These are phyloP conservation scores for Lepidurus apus DNA, from an alignment of 1,140 invertebrate genomes.

Conservation along the genomic window DNA sequence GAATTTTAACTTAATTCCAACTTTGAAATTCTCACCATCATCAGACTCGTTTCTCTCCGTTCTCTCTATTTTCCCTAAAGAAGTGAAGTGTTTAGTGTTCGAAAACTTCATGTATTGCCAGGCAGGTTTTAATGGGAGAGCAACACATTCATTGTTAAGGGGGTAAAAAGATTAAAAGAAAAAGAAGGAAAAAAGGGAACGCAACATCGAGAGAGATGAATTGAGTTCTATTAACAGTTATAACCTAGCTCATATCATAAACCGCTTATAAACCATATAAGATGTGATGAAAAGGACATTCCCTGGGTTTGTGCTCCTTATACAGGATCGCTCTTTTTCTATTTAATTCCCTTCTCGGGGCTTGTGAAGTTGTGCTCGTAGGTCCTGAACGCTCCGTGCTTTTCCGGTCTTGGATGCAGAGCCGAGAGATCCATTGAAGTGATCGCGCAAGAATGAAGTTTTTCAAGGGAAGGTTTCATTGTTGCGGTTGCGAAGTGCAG, in stretches of 20 bases:
- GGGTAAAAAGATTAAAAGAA: background rate
- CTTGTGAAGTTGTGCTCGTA: background rate
- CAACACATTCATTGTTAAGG: background rate
- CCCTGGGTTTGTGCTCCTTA: background rate
- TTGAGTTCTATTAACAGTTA: background rate
- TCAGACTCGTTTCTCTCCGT: background rate
- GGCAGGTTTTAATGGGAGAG: background rate
- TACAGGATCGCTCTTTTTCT: background rate
- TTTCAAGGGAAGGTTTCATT: constrained; percentile 10
- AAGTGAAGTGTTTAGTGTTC: background rate
- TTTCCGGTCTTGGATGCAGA: background rate
- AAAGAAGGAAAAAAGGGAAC: background rate
- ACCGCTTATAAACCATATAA: constrained; percentile 7
- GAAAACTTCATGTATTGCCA: constrained; percentile 2
- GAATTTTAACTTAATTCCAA: constrained; percentile 3
- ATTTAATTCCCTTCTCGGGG: background rate
- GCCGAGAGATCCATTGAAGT: constrained; percentile 13
- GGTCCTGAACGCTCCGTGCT: background rate
- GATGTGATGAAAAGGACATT: constrained; percentile 10
- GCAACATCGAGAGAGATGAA: background rate
- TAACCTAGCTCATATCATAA: background rate
- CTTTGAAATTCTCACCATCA: background rate
- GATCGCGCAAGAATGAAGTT: constrained; percentile 18
- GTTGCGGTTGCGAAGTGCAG: constrained; percentile 17
- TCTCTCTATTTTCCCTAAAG: background rate